A percentile compares a stretch with the other conserved stretches of the same genome.
Evolutionary conservation across 2,113 vertebrate species (phyloP).

Genomic region (Notarius lentiginosus): DNA sequence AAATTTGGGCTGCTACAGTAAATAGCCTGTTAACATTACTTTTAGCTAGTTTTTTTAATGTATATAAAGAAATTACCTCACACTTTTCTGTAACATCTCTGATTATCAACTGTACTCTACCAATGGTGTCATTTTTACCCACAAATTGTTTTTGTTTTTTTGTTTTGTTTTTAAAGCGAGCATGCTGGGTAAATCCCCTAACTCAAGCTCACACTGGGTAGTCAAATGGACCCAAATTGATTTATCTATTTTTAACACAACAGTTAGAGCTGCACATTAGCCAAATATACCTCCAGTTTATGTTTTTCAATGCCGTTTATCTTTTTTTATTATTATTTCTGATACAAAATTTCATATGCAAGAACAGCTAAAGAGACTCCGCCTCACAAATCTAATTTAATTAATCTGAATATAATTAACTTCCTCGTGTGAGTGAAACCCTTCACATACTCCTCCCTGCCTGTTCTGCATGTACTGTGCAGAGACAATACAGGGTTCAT

Average conservation of each 20-base stretch:
- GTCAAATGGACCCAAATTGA: not conserved
- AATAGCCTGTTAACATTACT: not conserved
- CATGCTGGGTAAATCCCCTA: not conserved
- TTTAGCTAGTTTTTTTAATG: not conserved
- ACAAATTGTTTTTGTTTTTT: not conserved
- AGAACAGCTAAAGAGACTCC: not conserved
- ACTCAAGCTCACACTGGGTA: not conserved
- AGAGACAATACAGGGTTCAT: not conserved
- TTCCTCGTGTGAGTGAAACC: not conserved
- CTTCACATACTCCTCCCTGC: constrained; percentile 1
- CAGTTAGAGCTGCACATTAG: not conserved
- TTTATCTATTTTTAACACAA: not conserved
- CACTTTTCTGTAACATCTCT: not conserved
- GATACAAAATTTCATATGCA: not conserved
- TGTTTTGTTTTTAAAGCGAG: not conserved
- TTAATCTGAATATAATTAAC: not conserved
- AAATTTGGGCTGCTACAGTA: not conserved
- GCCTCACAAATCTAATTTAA: not conserved
- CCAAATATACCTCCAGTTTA: not conserved
- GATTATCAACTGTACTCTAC: not conserved
- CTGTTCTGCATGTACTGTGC: not conserved
- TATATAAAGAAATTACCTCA: not conserved
- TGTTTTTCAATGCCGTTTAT: not conserved
- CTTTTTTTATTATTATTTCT: not conserved
- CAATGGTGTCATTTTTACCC: not conserved